These are phyloP conservation scores for Loxodonta africana DNA, from an alignment of 2,113 vertebrate species.

Conservation along the genomic window DNA sequence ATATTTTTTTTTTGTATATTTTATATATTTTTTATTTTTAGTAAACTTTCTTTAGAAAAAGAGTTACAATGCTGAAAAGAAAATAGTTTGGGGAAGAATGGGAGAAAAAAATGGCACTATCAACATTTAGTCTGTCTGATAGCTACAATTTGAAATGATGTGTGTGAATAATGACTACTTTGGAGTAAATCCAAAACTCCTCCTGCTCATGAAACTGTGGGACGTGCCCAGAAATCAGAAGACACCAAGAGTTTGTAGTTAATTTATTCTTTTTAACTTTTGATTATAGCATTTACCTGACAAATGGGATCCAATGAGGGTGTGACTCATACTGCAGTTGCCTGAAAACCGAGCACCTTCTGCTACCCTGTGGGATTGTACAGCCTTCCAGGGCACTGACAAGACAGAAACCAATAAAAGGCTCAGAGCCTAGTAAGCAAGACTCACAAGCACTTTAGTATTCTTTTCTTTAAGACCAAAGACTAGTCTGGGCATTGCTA, in stretches of 20 bases:
- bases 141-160: constrained; percentile 38
- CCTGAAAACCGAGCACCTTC: background rate
- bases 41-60: constrained; percentile 35
- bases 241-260: background rate
- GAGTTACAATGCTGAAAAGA: background rate
- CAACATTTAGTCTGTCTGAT: constrained; percentile 20
- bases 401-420: constrained; percentile 34
- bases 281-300: constrained; percentile 59
- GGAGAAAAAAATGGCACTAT: background rate
- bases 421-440: background rate
- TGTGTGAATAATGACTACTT: constrained; percentile 48
- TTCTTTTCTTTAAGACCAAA: constrained; percentile 22
- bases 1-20: background rate
- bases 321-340: background rate
- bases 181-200: constrained; percentile 44
- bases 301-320: constrained; percentile 35
- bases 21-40: background rate
- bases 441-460: background rate
- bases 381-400: background rate
- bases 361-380: background rate
- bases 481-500: background rate
- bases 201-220: background rate
- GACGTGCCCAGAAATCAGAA: constrained; percentile 15
- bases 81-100: background rate
- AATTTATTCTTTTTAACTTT: constrained; percentile 53